phyloP scores from a whole-genome alignment of 64 coral and sea anemone genomes.

The Porites lutea region DNA sequence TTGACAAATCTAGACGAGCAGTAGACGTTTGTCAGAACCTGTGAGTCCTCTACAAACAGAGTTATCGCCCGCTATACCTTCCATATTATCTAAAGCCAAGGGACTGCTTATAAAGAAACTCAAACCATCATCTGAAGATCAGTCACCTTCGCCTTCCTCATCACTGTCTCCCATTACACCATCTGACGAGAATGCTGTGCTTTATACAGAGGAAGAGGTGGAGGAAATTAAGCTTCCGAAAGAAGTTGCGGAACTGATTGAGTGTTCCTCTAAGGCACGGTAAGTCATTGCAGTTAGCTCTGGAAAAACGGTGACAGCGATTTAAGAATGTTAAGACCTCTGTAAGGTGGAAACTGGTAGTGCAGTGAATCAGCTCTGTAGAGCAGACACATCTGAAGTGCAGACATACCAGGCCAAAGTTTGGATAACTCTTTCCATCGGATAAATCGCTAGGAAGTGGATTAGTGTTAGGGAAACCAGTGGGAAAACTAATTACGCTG shows the following conservation, averaged over 20 bases:
- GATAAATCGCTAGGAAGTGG: too few species aligned
- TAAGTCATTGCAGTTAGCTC: background rate
- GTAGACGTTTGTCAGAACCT: constrained; percentile 2
- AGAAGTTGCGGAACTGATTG: constrained; percentile 37
- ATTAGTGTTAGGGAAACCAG: too few species aligned
- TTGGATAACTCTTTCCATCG: too few species aligned
- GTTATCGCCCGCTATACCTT: constrained; percentile 53
- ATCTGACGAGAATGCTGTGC: background rate
- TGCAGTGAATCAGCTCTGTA: too few species aligned
- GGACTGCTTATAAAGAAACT: constrained; percentile 54
- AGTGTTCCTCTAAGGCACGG: constrained; percentile 27
- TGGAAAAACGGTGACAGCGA: too few species aligned
- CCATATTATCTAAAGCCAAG: constrained; percentile 74
- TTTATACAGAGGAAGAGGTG: background rate
- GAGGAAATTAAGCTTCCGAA: background rate
- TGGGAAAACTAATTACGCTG: too few species aligned
- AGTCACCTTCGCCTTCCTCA: background rate
- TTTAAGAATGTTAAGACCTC: too few species aligned
- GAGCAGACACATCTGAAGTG: too few species aligned
- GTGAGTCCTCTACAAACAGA: constrained; percentile 33
- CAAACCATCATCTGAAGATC: constrained; percentile 34
- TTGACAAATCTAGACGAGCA: background rate
- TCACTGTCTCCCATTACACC: background rate
- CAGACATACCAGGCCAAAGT: too few species aligned
- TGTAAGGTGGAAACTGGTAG: too few species aligned